A percentile compares a stretch with the other conserved stretches of the same genome.
Conservation (phyloP, 2,797 vertebrate genomes). For the Acanthis flammea region DNA sequence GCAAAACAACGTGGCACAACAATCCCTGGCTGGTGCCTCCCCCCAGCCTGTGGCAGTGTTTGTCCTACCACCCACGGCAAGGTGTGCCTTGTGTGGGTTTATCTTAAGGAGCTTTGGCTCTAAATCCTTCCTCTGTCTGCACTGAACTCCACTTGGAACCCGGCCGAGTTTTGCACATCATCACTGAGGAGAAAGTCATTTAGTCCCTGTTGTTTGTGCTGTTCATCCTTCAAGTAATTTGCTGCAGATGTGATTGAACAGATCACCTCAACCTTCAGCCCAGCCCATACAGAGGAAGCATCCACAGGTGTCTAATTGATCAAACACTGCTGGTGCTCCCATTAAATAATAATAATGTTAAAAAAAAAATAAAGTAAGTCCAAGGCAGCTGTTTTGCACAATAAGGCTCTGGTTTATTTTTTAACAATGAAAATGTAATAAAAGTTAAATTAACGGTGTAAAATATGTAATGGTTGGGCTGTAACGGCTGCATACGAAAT, state of each 20-base stretch:
- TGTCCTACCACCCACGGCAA: background rate
- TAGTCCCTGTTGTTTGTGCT: background rate
- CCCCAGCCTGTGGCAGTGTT: background rate
- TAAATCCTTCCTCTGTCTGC: constrained; percentile 32
- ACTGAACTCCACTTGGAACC: background rate
- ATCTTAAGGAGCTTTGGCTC: background rate
- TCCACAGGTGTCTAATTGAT: background rate
- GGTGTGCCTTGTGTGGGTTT: background rate
- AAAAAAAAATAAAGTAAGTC: background rate
- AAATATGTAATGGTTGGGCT: constrained; percentile 42
- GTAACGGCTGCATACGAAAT: background rate
- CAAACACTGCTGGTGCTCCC: background rate
- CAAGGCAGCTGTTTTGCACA: constrained; percentile 48
- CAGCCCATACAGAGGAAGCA: background rate
- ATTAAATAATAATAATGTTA: constrained; percentile 15
- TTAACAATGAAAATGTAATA: constrained; percentile 46
- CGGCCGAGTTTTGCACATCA: background rate
- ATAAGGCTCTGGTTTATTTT: constrained; percentile 54
- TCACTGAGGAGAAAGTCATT: constrained; percentile 7
- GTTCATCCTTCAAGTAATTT: constrained; percentile 47
- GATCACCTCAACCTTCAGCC: constrained; percentile 26
- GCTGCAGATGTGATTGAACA: background rate
- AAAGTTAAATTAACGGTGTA: constrained; percentile 55
- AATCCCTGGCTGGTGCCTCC: background rate
- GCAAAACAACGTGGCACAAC: background rate